Conservation (phyloP, 2,113 vertebrate species). For the Gasterosteus nipponicus region DNA sequence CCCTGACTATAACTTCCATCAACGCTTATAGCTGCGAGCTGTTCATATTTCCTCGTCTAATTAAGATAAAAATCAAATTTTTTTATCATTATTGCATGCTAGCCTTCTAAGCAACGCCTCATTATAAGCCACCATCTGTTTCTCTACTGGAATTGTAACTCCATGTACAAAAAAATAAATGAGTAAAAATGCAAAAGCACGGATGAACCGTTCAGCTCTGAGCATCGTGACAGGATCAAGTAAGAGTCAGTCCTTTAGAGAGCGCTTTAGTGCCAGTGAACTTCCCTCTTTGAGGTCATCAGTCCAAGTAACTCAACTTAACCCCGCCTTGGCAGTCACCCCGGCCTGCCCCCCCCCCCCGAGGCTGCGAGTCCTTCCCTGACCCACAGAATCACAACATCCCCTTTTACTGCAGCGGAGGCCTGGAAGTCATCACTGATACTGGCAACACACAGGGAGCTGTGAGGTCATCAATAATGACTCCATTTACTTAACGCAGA, state of each 20-base stretch:
- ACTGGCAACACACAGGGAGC: constrained; percentile 61
- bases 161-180: neutral
- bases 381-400: constrained; percentile 61
- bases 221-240: constrained; percentile 1
- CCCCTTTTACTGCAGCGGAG: constrained; percentile 46
- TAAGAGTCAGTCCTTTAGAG: neutral
- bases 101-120: neutral
- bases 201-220: constrained; percentile 4
- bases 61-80: neutral
- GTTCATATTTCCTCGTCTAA: neutral
- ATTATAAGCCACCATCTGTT: neutral
- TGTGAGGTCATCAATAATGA: constrained; percentile 75
- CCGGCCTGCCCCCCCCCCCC: constrained; percentile 13
- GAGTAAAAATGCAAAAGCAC: neutral
- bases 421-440: constrained; percentile 69
- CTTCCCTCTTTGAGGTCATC: constrained; percentile 61
- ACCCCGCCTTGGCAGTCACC: constrained; percentile 50
- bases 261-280: constrained; percentile 42
- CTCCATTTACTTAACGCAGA: constrained; percentile 76
- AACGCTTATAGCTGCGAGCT: neutral
- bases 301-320: constrained; percentile 42
- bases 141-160: neutral
- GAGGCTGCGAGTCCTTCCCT: constrained; percentile 51
- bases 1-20: neutral
- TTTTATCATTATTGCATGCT: too few relatives aligned